These are phyloP conservation scores for Manacus vitellinus DNA, from an alignment of 2,113 vertebrate genomes.

Conservation along the genomic window DNA sequence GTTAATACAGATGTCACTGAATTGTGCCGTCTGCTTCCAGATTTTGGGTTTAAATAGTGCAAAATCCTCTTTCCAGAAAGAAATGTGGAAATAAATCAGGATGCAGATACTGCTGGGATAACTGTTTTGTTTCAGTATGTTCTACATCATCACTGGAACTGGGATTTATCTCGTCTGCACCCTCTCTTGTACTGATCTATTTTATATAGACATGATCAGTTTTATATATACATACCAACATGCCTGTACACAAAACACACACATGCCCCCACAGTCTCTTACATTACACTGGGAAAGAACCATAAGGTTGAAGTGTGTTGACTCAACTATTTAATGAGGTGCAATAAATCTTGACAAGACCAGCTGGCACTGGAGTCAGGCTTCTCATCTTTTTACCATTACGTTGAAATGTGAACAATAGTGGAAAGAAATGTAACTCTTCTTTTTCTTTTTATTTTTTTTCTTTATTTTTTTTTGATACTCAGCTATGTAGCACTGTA, in stretches of 20 bases:
- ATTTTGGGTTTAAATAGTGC: neutral
- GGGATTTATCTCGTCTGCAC: neutral
- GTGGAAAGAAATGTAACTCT: constrained; percentile 44
- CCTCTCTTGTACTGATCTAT: neutral
- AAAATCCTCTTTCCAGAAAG: constrained; percentile 13
- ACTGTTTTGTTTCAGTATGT: neutral
- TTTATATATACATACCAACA: neutral
- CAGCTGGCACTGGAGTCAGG: constrained; percentile 3
- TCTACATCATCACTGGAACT: neutral
- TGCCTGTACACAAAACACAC: constrained; percentile 7
- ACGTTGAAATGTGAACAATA: constrained; percentile 39
- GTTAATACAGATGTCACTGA: neutral
- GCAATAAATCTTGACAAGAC: constrained; percentile 59
- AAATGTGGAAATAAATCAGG: neutral
- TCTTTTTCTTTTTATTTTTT: neutral
- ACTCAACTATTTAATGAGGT: constrained; percentile 62
- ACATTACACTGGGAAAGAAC: neutral
- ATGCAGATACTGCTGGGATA: neutral
- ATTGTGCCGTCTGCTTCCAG: neutral
- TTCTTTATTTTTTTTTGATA: neutral
- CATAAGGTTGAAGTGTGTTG: neutral
- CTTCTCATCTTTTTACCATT: constrained; percentile 58
- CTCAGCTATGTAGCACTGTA: neutral
- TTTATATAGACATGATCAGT: neutral
- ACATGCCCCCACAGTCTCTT: neutral